phyloP scores from a whole-genome alignment of 1,140 invertebrate genomes.

The Brachionus paranguensis region DNA sequence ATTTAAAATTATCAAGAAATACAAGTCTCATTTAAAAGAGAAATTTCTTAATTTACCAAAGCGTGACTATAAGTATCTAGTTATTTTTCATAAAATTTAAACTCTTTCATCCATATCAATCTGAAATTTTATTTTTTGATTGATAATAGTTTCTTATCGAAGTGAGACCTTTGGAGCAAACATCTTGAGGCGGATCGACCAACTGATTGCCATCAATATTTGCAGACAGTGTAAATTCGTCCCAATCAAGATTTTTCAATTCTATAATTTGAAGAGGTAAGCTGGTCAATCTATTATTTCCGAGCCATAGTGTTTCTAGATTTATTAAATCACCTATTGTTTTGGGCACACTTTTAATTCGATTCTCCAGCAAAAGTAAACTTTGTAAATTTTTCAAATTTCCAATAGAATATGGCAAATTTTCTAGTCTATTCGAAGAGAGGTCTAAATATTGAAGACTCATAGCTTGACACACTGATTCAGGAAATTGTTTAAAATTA shows the following conservation, averaged over 20 bases:
- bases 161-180: slow-evolving; percentile 49
- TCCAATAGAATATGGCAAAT: slow-evolving; percentile 47
- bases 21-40: not conserved
- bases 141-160: slow-evolving; percentile 43
- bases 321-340: slow-evolving; percentile 47
- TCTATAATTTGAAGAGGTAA: slow-evolving; percentile 50
- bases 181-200: slow-evolving; percentile 49
- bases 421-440: slow-evolving; percentile 47
- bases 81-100: not conserved
- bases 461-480: slow-evolving; percentile 44
- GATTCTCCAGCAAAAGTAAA: slow-evolving; percentile 50
- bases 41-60: slow-evolving; percentile 13
- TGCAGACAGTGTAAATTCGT: slow-evolving; percentile 47
- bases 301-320: slow-evolving; percentile 52
- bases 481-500: slow-evolving; percentile 48
- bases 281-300: slow-evolving; percentile 48
- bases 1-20: not conserved
- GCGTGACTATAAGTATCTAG: not conserved
- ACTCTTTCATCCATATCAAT: slow-evolving; percentile 4
- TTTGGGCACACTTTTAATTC: slow-evolving; percentile 49
- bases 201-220: slow-evolving; percentile 53
- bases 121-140: not conserved
- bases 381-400: slow-evolving; percentile 49
- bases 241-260: slow-evolving; percentile 52
- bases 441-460: slow-evolving; percentile 53